Evolutionary conservation across 2,797 vertebrate species (phyloP).

Genomic region (Decapterus maruadsi): DNA sequence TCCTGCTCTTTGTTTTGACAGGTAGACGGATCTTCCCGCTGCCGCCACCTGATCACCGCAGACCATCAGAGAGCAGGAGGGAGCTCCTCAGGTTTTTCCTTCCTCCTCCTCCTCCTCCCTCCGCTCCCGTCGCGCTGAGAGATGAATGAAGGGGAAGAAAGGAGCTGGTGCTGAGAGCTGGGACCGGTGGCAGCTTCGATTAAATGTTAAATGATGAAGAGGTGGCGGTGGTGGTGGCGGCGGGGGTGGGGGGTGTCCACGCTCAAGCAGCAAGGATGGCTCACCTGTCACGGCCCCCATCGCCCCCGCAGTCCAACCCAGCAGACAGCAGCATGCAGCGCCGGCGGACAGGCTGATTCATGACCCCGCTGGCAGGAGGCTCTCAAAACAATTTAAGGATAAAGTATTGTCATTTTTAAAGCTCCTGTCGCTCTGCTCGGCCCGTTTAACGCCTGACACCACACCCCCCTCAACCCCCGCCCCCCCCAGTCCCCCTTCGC

Average conservation of each 20-base stretch:
- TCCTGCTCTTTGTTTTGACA: slow-evolving; percentile 47
- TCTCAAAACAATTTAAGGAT: slow-evolving; percentile 86
- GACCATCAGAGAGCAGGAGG: slow-evolving; percentile 25
- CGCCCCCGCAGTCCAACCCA: slow-evolving; percentile 45
- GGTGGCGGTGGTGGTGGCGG: not conserved
- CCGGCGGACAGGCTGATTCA: slow-evolving; percentile 80
- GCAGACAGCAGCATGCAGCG: slow-evolving; percentile 57
- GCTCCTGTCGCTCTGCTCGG: slow-evolving; percentile 31
- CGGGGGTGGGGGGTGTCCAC: slow-evolving; percentile 25
- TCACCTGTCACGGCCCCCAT: slow-evolving; percentile 75
- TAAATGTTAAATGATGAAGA: slow-evolving; percentile 84
- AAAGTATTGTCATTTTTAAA: slow-evolving; percentile 79
- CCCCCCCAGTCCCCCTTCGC: slow-evolving; percentile 32
- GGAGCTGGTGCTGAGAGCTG: slow-evolving; percentile 17
- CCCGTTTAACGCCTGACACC: slow-evolving; percentile 71
- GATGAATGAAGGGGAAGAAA: slow-evolving; percentile 54
- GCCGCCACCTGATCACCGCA: slow-evolving; percentile 40
- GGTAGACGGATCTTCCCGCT: slow-evolving; percentile 53
- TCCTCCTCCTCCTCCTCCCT: not conserved
- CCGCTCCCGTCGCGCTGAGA: slow-evolving; percentile 33
- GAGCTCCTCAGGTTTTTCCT: not conserved
- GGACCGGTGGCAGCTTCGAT: slow-evolving; percentile 76
- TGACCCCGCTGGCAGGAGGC: slow-evolving; percentile 78
- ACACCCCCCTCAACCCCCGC: slow-evolving; percentile 33
- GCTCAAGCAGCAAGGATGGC: slow-evolving; percentile 60